Conservation (phyloP, 2,113 vertebrate genomes). For the Perca flavescens region DNA sequence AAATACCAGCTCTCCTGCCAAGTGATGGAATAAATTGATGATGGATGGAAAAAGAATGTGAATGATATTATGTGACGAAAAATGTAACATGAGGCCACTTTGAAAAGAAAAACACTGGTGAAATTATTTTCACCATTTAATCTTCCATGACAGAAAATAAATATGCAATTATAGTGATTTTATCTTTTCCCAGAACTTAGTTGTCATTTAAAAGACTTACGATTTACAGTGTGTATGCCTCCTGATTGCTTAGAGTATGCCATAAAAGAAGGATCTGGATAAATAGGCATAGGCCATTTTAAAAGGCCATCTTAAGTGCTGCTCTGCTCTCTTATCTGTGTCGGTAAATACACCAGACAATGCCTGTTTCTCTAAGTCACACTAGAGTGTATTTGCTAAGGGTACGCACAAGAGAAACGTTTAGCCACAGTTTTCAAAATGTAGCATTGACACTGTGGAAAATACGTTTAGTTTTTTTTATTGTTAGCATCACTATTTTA, state of each 20-base stretch:
- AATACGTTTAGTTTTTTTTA: background rate
- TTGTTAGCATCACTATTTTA: background rate
- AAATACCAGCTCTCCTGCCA: conserved; percentile 66
- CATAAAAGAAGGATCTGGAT: conserved; percentile 59
- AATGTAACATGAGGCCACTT: conserved; percentile 1
- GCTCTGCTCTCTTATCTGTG: conserved; percentile 67
- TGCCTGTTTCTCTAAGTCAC: conserved; percentile 50
- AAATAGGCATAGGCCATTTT: conserved; percentile 64
- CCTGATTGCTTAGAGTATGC: conserved; percentile 64
- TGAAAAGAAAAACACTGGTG: background rate
- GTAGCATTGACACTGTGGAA: conserved; percentile 23
- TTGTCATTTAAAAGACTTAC: conserved; percentile 34
- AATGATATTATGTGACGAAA: conserved; percentile 6
- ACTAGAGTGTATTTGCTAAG: conserved; percentile 51
- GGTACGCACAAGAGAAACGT: conserved; percentile 47
- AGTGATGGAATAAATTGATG: conserved; percentile 59
- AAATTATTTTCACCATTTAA: background rate
- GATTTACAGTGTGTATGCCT: conserved; percentile 54
- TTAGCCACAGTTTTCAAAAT: conserved; percentile 37
- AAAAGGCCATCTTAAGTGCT: conserved; percentile 72
- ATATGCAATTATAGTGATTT: conserved; percentile 1
- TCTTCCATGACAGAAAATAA: background rate
- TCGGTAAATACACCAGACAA: conserved; percentile 69
- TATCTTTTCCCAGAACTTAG: background rate
- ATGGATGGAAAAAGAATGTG: conserved; percentile 37